A percentile compares a stretch with the other conserved stretches of the same genome.
These are phyloP conservation scores for Lophius piscatorius DNA, from an alignment of 2,113 vertebrate species.

Conservation along the genomic window DNA sequence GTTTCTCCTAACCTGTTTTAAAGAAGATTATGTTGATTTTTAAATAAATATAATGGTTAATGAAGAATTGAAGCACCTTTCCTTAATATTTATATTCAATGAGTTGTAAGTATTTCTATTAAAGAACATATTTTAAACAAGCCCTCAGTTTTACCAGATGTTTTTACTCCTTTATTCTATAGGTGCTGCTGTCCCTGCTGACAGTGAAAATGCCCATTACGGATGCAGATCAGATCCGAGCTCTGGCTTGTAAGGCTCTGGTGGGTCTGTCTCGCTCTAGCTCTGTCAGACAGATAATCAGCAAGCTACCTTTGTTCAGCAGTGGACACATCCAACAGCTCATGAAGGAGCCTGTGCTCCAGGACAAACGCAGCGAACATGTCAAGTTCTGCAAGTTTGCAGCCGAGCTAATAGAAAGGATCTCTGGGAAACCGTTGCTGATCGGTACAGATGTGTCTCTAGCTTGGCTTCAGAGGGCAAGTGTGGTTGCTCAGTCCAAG, in stretches of 20 bases:
- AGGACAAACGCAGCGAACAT: slow-evolving; percentile 98
- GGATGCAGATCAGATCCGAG: slow-evolving; percentile 96
- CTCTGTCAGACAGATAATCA: slow-evolving; percentile 95
- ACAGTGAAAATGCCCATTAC: slow-evolving; percentile 98
- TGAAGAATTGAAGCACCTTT: too few species aligned
- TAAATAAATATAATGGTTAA: too few species aligned
- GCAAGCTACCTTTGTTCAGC: slow-evolving; percentile 97
- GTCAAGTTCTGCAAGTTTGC: slow-evolving; percentile 98
- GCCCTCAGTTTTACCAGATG: background rate
- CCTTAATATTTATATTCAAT: too few species aligned
- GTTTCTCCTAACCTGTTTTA: too few species aligned
- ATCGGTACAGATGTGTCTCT: slow-evolving; percentile 96
- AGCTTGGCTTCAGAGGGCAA: slow-evolving; percentile 93
- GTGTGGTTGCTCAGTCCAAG: slow-evolving; percentile 96
- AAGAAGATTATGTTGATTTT: too few species aligned
- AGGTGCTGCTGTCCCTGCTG: slow-evolving; percentile 90
- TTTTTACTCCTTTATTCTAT: slow-evolving; percentile 16
- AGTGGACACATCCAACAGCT: slow-evolving; percentile 98
- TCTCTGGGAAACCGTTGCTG: slow-evolving; percentile 93
- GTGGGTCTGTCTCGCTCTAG: slow-evolving; percentile 93
- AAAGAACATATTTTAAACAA: background rate
- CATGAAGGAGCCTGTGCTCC: slow-evolving; percentile 97
- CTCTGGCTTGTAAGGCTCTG: slow-evolving; percentile 92
- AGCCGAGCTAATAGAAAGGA: slow-evolving; percentile 93
- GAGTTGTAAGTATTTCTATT: too few species aligned